Base-by-base conservation (phyloP, 2,888 invertebrate genomes). In the Masnerella sp. region DNA sequence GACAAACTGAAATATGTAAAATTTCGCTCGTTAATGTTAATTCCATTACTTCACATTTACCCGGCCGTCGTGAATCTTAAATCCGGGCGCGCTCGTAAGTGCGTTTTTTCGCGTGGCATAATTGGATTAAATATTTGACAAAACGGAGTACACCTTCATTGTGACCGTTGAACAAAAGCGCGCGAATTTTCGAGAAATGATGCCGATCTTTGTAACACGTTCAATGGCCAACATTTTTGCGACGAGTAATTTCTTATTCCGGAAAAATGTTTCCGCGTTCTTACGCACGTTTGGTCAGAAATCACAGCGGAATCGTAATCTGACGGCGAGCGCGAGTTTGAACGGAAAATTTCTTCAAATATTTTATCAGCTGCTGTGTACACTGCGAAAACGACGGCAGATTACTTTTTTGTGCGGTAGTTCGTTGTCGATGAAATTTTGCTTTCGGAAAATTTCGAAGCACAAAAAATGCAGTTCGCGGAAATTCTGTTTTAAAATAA, bases 51-150 rank as follows among this genome's bases (percentile, higher is more conserved):
- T 30, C 30, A 30, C 43, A 38, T 45, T 65, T 30, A 38, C 51
- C 43, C 43, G 52, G 20, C 25, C 34, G 52, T 34, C 43, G 15
- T 34, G 45, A 64, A 43, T 36, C 64, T 54, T 64, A 45, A 64
- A 54, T 54, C 52, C 36, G 42, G 22, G 38, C 49, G 14, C 30
- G 54, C 22, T 38, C 32, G 40, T 47, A 40, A 47, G 40, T 47
- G 22, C 58, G 42, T 58, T 58, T 58, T 58, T 58, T 36, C 42
- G 14, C 49, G 40, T 25, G 36, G 15, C 18, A 58, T 58, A 67
- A 58, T 58, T 67, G 42, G 51, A 58, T 67, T 67, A 58, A 67
- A 67, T 58, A 42, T 67, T 67, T 67, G 32, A 67, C 67, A 49
- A 38, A 58, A 67, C 32, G 17, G 28, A 17, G 22, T 32, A 28